Evolutionary conservation across 1,140 invertebrate species (phyloP), one percentile per base, ranked within the genome.

Genomic region (Nebria ingens): DNA sequence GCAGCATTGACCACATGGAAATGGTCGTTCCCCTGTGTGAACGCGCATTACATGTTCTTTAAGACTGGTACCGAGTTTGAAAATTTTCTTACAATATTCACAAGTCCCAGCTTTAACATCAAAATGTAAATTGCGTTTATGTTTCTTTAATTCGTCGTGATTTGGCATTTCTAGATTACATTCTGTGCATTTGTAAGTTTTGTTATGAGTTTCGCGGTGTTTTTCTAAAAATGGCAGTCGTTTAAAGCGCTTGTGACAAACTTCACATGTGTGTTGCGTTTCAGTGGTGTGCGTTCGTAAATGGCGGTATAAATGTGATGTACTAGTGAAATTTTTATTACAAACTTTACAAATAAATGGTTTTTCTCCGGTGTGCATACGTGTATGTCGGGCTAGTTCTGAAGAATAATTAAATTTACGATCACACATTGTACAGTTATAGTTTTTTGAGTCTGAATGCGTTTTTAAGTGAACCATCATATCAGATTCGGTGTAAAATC

Each of bases 391-490:
- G 3, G 3, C 2, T 20, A 20, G 21, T 20, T 20, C 9, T 20
- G 19, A 21, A 2, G 6, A 19, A 17, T 21, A 20, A 21, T 22
- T 11, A 21, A 51, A 51, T 22, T 20, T 21, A 11, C 15, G 3
- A 22, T 22, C 21, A 21, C 50, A 51, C 4, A 11, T 22, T 9
- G 6, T 15, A 21, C 50, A 51, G 9, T 11, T 22, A 20, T 6
- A 51, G 12, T 20, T 20, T 51, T 22, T 51, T 6, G 4, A 15
- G 15, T 53, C 52, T 3, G 52, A 53, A 20, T 53, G 52, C 19
- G 52, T 53, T 53, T 53, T 53, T 13, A 53, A 9, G 34, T 53
- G 52, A 15, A 23, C 29, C 4, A 2, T 34, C n/a, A 53, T 12
- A 3, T 23, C 2, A 11, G n/a, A 19, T 13, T 53, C 21, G 12